Evolutionary conservation across 2,888 invertebrate species (phyloP), one percentile per base, ranked within the genome.

Genomic region (Tenthredo mesomela): DNA sequence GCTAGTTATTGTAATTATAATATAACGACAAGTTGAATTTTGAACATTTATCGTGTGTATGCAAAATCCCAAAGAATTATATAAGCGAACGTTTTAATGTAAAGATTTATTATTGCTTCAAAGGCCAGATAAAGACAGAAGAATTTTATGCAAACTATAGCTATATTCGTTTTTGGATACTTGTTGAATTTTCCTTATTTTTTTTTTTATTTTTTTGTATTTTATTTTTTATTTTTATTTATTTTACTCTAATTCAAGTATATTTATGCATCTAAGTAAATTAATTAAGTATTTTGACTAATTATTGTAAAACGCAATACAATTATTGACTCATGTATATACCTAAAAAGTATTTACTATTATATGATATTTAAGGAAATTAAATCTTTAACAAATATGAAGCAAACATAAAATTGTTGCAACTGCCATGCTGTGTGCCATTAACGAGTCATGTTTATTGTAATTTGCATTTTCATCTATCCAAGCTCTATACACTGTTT

Each of bases 351-450:
- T 84, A 83, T 84, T 84, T 82, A 85, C 82, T 80, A 86, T 77
- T 85, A 84, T 73, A 86, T 71, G 85, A 83, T 85, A 85, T 86
- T 85, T 85, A 86, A 86, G 67, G 83, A 82, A 85, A 82, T 47
- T 82, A 82, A 82, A 67, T 82, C 82, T 43, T 67, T 47, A 87
- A 88, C 86, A 87, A 88, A 77, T 73, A 85, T 84, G n/a, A 84
- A 54, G 80, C 58, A 84, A 84, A 73, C 82, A 67, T 82, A 85
- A 54, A 86, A 91, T 93, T 92, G 91, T 92, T 92, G 92, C 92
- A 92, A 93, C 92, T 93, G 93, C 93, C 93, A 93, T 92, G 92
- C 92, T 92, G 92, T 92, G 92, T 93, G 93, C 93, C 93, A 93
- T 93, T 93, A 92, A 86, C 88, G 88, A 90, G 87, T 90, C 91